Conservation (phyloP, 2,797 vertebrate genomes). For the Nyctalus aviator region DNA sequence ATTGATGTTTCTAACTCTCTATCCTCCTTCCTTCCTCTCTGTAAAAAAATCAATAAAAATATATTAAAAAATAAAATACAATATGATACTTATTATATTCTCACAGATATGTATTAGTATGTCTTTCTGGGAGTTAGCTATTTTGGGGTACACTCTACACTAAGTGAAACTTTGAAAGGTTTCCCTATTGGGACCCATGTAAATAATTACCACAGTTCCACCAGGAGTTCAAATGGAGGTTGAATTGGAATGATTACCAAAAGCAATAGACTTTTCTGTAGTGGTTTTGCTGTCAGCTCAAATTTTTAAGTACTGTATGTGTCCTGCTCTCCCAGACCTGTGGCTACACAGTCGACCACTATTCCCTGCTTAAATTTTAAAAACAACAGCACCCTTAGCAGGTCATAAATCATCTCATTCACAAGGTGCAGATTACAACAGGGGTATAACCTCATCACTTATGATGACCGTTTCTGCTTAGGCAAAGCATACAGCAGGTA, state of each 20-base stretch:
- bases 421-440: slow-evolving; percentile 21
- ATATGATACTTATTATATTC: neutral
- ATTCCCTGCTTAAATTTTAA: slow-evolving; percentile 66
- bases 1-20: too few relatives aligned
- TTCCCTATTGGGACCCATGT: slow-evolving; percentile 15
- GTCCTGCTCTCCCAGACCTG: slow-evolving; percentile 25
- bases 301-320: slow-evolving; percentile 39
- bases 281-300: slow-evolving; percentile 25
- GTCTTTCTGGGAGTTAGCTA: neutral
- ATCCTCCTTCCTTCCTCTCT: too few relatives aligned
- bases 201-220: neutral
- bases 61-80: slow-evolving; percentile 26
- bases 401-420: slow-evolving; percentile 71
- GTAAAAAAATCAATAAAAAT: too few relatives aligned
- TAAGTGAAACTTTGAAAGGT: slow-evolving; percentile 21
- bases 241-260: slow-evolving; percentile 36
- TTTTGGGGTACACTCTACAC: neutral
- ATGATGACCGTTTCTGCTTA: slow-evolving; percentile 63
- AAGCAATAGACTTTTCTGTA: neutral
- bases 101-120: neutral
- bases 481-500: slow-evolving; percentile 46
- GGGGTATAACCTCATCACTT: slow-evolving; percentile 36
- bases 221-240: slow-evolving; percentile 48
- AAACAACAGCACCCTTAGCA: slow-evolving; percentile 37
- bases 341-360: neutral